These are phyloP conservation scores for Drosophila hydei DNA, from an alignment of 1,140 invertebrate genomes.

Conservation along the genomic window DNA sequence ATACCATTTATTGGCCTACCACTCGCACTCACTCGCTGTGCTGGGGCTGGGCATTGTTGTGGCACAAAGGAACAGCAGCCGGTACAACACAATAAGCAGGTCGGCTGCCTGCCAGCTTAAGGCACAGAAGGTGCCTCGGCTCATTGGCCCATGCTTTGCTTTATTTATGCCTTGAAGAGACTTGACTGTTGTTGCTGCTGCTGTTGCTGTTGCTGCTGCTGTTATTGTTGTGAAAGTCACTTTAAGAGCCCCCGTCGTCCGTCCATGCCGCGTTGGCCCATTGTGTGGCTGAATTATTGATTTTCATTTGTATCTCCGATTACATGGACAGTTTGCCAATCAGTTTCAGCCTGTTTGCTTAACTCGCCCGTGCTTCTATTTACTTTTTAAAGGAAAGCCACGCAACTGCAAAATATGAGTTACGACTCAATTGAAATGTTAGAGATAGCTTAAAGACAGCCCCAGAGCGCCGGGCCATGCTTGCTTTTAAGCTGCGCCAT, in stretches of 20 bases:
- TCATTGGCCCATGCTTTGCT: constrained; percentile 67
- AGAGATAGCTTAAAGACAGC: constrained; percentile 42
- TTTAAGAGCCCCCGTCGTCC: constrained; percentile 40
- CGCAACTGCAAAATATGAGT: constrained; percentile 30
- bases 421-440: constrained; percentile 17
- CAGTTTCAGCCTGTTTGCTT: constrained; percentile 51
- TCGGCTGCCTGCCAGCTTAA: constrained; percentile 60
- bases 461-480: constrained; percentile 16
- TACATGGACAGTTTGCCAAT: constrained; percentile 39
- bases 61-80: constrained; percentile 53
- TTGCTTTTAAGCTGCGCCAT: constrained; percentile 52
- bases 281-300: constrained; percentile 76
- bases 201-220: constrained; percentile 11
- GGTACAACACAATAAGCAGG: constrained; percentile 38
- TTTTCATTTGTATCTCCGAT: constrained; percentile 76
- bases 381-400: constrained; percentile 40
- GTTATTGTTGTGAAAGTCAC: constrained; percentile 43
- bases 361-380: constrained; percentile 27
- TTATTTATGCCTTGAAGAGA: constrained; percentile 63
- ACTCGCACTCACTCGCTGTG: not conserved
- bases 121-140: constrained; percentile 55
- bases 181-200: constrained; percentile 6
- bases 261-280: constrained; percentile 25
- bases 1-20: constrained; percentile 57
- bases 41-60: not conserved